Evolutionary conservation across 2,888 invertebrate species (phyloP).

Genomic region (Caenorhabditis doughertyi): DNA sequence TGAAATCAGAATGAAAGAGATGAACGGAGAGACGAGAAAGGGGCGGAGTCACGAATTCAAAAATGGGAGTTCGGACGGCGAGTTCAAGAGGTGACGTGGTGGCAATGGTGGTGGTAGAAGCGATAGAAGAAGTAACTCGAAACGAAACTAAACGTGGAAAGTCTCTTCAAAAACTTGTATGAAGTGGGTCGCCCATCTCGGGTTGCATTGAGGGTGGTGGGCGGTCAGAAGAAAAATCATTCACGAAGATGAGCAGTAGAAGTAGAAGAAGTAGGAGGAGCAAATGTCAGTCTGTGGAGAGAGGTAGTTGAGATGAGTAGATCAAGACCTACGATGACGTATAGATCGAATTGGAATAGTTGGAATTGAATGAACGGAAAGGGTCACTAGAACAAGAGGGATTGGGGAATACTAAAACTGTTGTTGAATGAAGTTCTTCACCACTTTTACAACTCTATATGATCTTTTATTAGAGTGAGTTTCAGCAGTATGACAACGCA

Average conservation of each 20-base stretch:
- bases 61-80: slow-evolving; percentile 24
- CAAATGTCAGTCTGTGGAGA: slow-evolving; percentile 29
- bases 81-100: slow-evolving; percentile 43
- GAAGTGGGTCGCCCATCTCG: slow-evolving; percentile 31
- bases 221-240: slow-evolving; percentile 27
- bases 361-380: neutral
- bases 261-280: too few species aligned
- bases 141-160: slow-evolving; percentile 34
- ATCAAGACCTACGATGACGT: slow-evolving; percentile 23
- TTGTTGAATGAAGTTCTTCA: too few species aligned
- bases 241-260: slow-evolving; percentile 41
- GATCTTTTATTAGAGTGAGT: too few species aligned
- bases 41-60: slow-evolving; percentile 17
- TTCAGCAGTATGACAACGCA: too few species aligned
- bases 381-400: neutral
- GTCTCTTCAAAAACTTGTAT: slow-evolving; percentile 37
- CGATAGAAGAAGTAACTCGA: slow-evolving; percentile 41
- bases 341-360: neutral
- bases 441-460: too few species aligned
- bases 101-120: slow-evolving; percentile 2
- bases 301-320: neutral
- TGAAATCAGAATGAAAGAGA: slow-evolving; percentile 6
- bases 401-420: too few species aligned
- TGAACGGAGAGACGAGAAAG: neutral
- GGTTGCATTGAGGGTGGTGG: slow-evolving; percentile 46